Base-by-base conservation (phyloP, 2,113 vertebrate species). In the Dasyurus viverrinus region DNA sequence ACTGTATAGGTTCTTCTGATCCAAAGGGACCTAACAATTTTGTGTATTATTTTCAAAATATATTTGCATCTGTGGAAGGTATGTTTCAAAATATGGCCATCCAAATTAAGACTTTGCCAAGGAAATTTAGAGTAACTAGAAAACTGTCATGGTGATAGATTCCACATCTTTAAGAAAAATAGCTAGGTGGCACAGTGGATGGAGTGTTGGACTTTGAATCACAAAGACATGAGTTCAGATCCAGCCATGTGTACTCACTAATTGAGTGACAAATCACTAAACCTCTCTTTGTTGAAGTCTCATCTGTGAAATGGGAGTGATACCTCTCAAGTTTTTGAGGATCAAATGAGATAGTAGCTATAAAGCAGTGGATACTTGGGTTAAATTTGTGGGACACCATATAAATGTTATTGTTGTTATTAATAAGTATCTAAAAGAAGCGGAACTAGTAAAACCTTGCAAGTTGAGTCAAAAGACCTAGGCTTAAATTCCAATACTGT, bases 21-120 rank as follows among this genome's bases (percentile, higher is more conserved):
- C 90, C 90, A 92, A 76, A 92, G 19, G 52, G 50, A 89, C 92
- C 30, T 95, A 91, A 68, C 10, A 68, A 92, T 90, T 90, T 95
- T 94, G 76, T n/a, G 42, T 54, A 42, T 89, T 92, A 22, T 84
- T 46, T 30, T 84, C 36, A 84, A 95, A 92, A 55, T 52, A 14
- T n/a, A 93, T 90, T 92, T 84, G 90, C 46, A n/a, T 60, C 55
- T 92, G 90, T 92, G 76, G 54, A 90, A 95, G 90, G 42, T 30
- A 54, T 92, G 60, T 11, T 93, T 52, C 76, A 95, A 91, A 90
- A 53, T 92, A 93, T 46, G 68, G 25, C 6, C 27, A 92, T 48
- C 24, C 16, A 95, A 92, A 42, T 24, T 54, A 46, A 93, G 42
- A 84, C 68, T 42, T 46, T 92, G 23, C 50, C 90, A 90, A 54